Evolutionary conservation across 53 echinoderm and acorn worm species (phyloP).

Genomic region (Stichopus horrens): DNA sequence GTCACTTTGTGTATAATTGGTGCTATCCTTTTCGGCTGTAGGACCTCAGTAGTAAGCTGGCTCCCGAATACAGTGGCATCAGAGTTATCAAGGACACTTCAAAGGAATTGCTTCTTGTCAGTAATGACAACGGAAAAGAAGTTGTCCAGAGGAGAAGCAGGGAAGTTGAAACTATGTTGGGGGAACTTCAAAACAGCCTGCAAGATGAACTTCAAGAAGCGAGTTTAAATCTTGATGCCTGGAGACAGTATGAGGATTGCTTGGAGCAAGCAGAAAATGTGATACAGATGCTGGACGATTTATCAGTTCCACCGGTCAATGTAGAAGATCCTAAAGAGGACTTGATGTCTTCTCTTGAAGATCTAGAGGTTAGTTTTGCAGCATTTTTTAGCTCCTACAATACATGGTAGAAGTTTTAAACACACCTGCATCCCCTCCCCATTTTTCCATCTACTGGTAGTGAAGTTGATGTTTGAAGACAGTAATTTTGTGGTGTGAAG

Average conservation of each 20-base stretch:
- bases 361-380: slow-evolving; percentile 55
- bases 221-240: slow-evolving; percentile 46
- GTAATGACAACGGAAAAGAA: slow-evolving; percentile 66
- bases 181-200: slow-evolving; percentile 23
- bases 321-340: slow-evolving; percentile 59
- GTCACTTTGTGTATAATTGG: neutral
- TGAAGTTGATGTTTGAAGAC: no score
- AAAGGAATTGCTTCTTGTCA: slow-evolving; percentile 47
- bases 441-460: no score
- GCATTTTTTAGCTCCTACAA: no score
- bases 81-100: slow-evolving; percentile 56
- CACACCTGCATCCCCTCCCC: no score
- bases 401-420: no score
- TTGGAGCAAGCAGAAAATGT: slow-evolving; percentile 65
- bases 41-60: slow-evolving; percentile 66
- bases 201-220: slow-evolving; percentile 45
- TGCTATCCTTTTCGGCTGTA: neutral
- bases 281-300: slow-evolving; percentile 55
- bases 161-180: slow-evolving; percentile 44
- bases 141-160: slow-evolving; percentile 61
- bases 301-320: slow-evolving; percentile 56
- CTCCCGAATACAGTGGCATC: slow-evolving; percentile 56
- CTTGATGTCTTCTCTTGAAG: slow-evolving; percentile 52
- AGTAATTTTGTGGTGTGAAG: no score
- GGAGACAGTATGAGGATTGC: slow-evolving; percentile 75